Evolutionary conservation across 2,113 vertebrate species (phyloP).

Genomic region (Melanocharis versteri): DNA sequence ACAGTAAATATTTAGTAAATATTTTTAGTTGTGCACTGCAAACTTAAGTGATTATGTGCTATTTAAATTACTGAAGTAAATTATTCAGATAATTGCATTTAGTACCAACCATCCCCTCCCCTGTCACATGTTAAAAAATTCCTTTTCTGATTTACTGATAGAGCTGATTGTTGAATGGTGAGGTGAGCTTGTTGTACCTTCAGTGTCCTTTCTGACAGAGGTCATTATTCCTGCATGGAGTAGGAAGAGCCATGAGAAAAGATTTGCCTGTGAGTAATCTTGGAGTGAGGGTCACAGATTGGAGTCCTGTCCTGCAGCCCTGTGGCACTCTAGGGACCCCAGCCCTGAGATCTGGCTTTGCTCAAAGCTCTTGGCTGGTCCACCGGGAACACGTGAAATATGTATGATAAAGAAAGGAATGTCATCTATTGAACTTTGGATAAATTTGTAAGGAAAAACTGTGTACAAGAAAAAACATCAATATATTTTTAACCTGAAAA

Average conservation of each 20-base stretch:
- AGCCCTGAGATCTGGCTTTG: neutral
- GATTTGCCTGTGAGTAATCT: neutral
- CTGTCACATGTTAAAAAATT: neutral
- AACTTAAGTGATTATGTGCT: neutral
- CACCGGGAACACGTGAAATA: neutral
- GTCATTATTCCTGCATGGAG: neutral
- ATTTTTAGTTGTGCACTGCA: neutral
- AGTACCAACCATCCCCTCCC: neutral
- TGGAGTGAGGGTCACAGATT: neutral
- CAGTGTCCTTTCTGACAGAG: neutral
- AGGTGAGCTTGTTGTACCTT: neutral
- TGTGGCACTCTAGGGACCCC: neutral
- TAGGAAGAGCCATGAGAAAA: neutral
- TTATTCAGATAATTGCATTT: neutral
- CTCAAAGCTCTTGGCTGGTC: neutral
- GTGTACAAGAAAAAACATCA: neutral
- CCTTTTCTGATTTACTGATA: neutral
- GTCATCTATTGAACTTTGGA: neutral
- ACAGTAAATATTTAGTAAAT: neutral
- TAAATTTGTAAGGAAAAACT: neutral
- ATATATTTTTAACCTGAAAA: neutral
- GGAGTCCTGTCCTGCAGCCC: neutral
- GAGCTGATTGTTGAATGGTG: neutral
- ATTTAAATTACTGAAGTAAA: neutral
- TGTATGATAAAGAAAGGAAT: neutral